Evolutionary conservation across 2,113 vertebrate species (phyloP).

Genomic region (Hippocampus guttulatus): DNA sequence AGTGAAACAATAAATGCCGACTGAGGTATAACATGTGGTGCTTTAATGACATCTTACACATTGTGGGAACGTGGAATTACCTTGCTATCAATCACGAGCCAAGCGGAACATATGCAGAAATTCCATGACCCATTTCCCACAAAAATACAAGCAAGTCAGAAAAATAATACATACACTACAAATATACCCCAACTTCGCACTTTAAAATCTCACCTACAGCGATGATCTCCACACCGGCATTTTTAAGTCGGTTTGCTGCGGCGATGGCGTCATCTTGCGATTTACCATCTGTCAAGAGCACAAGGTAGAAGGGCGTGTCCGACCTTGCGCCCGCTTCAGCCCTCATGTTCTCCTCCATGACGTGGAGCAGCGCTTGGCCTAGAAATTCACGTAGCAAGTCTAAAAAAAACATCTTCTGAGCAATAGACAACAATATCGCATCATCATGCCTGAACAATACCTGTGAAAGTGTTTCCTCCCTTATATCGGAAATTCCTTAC

Average conservation of each 20-base stretch:
- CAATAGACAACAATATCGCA: background rate
- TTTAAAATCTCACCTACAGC: conserved; percentile 80
- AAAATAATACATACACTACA: background rate
- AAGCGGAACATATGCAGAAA: background rate
- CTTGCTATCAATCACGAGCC: background rate
- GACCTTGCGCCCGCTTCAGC: conserved; percentile 71
- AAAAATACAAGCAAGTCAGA: background rate
- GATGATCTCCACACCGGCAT: conserved; percentile 82
- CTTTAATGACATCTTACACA: background rate
- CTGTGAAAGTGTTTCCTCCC: conserved; percentile 93
- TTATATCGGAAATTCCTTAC: conserved; percentile 81
- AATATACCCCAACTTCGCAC: background rate
- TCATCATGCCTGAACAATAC: conserved; percentile 48
- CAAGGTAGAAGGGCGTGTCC: conserved; percentile 70
- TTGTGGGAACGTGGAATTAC: background rate
- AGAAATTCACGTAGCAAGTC: background rate
- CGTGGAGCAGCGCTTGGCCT: conserved; percentile 88
- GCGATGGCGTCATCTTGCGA: conserved; percentile 86
- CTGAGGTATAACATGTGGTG: background rate
- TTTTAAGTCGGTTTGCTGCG: conserved; percentile 77
- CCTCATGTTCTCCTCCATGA: conserved; percentile 82
- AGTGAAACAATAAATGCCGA: background rate
- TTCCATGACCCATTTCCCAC: background rate
- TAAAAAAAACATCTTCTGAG: background rate
- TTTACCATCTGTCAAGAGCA: conserved; percentile 90